Evolutionary conservation across 2,113 vertebrate species (phyloP), one percentile per base, ranked within the genome.

Genomic region (Phalacrocorax brasilianus): DNA sequence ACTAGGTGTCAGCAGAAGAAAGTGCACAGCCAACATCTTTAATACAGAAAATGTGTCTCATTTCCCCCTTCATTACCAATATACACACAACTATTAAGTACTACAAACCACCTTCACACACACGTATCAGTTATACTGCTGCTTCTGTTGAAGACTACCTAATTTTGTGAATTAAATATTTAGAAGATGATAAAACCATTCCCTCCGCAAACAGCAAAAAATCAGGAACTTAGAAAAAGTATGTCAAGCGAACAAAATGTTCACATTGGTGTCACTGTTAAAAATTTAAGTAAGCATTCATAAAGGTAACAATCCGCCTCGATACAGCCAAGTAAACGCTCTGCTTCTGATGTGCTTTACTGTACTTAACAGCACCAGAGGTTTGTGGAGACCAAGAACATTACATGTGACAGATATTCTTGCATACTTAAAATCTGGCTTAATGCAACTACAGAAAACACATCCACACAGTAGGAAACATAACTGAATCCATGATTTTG

Each of bases 1-100:
- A 95, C 98, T 98, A 98, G 98, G 98, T 98, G 98, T 97, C 98
- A 98, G 95, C 89, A 97, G 85, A 98, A 96, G 94, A 97, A 93
- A 98, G 97, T 84, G 94, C 91, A 97, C 95, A 17, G 78, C 27
- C 81, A 33, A 16, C 50, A 6, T 15, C 73, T 45, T 15, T 8
- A 18, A 0, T 4, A n/a, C 59, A 33, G 28, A 33, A 45, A 26
- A 27, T 0, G 14, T 2, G 44, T 55, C n/a, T 32, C 82, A 0
- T 77, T n/a, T 74, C 78, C 67, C 67, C 8, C 67, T 67, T 82
- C 44, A 49, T 77, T 89, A 88, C 86, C 91, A 76, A 58, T 23
- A 59, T 26, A 85, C 87, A 82, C 71, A 89, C 50, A 32, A 3
- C 89, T 33, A 50, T 26, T 47, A 95, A 89, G 91, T 71, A 84